phyloP scores from a whole-genome alignment of 1,140 invertebrate species.

The Lutraria rhynchaena region DNA sequence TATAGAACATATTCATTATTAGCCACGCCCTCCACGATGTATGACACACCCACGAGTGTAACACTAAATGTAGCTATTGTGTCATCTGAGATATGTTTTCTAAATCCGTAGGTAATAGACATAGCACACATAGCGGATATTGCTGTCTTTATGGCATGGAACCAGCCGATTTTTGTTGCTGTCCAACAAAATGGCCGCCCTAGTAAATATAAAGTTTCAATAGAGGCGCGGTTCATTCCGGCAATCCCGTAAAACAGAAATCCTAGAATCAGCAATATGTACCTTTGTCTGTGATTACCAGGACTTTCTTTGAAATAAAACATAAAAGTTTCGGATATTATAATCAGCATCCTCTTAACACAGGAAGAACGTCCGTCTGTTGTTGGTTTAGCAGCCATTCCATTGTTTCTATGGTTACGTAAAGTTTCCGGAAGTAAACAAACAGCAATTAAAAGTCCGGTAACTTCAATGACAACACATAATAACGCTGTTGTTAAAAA shows the following conservation, averaged over 20 bases:
- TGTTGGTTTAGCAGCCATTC: no score
- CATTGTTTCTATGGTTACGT: background rate
- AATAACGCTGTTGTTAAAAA: constrained; percentile 16
- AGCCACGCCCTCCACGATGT: constrained; percentile 38
- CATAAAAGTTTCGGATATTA: background rate
- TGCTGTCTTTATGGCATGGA: constrained; percentile 3
- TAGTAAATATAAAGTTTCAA: constrained; percentile 47
- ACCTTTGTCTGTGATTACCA: constrained; percentile 5
- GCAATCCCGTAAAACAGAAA: constrained; percentile 26
- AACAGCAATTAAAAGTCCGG: background rate
- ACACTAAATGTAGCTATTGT: constrained; percentile 15
- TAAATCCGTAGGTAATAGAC: background rate
- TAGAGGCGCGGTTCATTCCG: background rate
- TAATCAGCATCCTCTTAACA: background rate
- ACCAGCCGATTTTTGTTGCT: constrained; percentile 48
- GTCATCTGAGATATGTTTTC: constrained; percentile 28
- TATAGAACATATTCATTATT: constrained; percentile 16
- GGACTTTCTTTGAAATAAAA: constrained; percentile 38
- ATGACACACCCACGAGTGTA: background rate
- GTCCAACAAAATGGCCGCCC: constrained; percentile 55
- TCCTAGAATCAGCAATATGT: constrained; percentile 30
- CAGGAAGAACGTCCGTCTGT: background rate
- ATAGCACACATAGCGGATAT: constrained; percentile 11
- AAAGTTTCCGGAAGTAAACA: constrained; percentile 41
- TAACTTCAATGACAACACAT: background rate